Conservation (phyloP, 2,888 invertebrate genomes). For the Idaea aversata region DNA sequence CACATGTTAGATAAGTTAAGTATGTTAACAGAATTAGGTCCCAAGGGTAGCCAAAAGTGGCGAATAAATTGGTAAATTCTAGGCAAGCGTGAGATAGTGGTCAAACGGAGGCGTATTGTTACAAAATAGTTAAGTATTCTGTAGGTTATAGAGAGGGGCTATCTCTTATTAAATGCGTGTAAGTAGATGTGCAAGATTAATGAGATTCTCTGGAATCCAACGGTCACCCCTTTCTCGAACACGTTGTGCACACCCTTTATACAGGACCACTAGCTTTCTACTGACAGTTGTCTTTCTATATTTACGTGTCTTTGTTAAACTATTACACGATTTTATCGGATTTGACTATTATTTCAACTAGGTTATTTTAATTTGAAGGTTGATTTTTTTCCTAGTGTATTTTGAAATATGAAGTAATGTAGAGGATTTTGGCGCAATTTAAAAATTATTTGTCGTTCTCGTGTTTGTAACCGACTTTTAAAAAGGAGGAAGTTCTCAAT, state of each 20-base stretch:
- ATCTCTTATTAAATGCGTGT: conserved; percentile 1
- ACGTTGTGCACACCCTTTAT: neutral
- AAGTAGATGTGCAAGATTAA: neutral
- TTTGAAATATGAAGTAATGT: too few relatives aligned
- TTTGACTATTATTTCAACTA: too few relatives aligned
- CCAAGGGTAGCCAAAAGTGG: too few relatives aligned
- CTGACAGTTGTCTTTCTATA: neutral
- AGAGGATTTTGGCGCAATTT: too few relatives aligned
- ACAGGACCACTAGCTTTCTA: neutral
- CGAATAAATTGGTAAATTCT: neutral
- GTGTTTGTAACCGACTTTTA: too few relatives aligned
- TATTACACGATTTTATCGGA: neutral
- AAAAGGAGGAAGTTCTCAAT: too few relatives aligned
- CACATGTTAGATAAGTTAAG: too few relatives aligned
- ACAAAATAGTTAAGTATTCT: neutral
- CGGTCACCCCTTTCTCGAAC: neutral
- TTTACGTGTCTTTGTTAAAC: neutral
- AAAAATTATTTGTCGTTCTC: too few relatives aligned
- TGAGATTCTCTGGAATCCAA: neutral
- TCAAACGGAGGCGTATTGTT: neutral
- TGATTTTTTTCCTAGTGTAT: too few relatives aligned
- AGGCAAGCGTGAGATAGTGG: neutral
- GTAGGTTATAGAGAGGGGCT: neutral
- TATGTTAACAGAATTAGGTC: too few relatives aligned
- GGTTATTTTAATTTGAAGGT: too few relatives aligned